Base-by-base conservation (phyloP, 1,140 invertebrate genomes). In the Habropoda laboriosa region DNA sequence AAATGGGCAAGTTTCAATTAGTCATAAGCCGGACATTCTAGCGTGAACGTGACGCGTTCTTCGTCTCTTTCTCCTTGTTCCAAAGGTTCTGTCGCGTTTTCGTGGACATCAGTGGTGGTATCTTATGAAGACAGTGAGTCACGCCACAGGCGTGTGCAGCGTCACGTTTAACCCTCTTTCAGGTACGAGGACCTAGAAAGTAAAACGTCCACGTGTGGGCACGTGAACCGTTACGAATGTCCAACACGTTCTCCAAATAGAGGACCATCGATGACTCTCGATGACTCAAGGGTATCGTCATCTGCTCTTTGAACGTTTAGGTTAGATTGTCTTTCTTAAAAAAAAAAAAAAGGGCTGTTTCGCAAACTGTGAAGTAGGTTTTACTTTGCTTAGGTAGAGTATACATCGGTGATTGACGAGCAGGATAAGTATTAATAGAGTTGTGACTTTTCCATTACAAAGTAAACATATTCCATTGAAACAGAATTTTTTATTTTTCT, bases 61-160 rank as follows among this genome's bases (percentile, higher is more conserved):
- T 10, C 6, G 21, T 38, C 32, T 61, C 58, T 32, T 32, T 21
- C n/a, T 66, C 30, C 27, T 16, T 21, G 40, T 42, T 58, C 3
- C 51, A 58, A 76, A 68, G 38, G 32, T 76, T 47, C 16, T 16
- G 24, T 27, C 27, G 53, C 32, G 12, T 47, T 68, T 47, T 30
- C 21, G 13, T 13, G 5, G 16, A 5, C 18, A n/a, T 47, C 13
- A 24, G 24, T n/a, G 7, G n/a, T n/a, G 10, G 4, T 64, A 35
- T 74, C n/a, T 75, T 21, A 27, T 55, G 45, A 58, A 32, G 45
- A 27, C 45, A 58, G n/a, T 73, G 74, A 68, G 64, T 77, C 74
- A 77, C 42, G 27, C 32, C 12, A 1, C 30, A 24, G 24, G 7
- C 40, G 38, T 16, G 40, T 68, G 1, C 1, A 67, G 21, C 51